These are phyloP conservation scores for Alsophila aescularia DNA, from an alignment of 2,888 invertebrate species.

Conservation along the genomic window DNA sequence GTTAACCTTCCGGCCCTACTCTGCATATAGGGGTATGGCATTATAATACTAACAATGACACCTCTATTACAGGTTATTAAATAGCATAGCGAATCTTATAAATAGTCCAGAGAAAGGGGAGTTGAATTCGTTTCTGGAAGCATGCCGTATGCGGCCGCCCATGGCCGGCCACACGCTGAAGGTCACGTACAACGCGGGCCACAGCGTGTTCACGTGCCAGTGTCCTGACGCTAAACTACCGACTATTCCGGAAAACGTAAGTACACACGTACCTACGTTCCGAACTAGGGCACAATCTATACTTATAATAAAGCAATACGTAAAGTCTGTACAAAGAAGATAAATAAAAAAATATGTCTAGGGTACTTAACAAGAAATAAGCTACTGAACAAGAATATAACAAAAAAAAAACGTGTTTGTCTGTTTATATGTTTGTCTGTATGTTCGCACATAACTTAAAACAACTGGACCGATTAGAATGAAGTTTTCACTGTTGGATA, in stretches of 20 bases:
- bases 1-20: background rate
- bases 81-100: slow-evolving; percentile 91
- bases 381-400: no score
- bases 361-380: no score
- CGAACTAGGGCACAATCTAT: no score
- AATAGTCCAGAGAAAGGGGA: slow-evolving; percentile 75
- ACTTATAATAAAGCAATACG: no score
- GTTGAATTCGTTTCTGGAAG: slow-evolving; percentile 67
- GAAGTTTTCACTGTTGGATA: no score
- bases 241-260: slow-evolving; percentile 97
- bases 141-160: slow-evolving; percentile 71
- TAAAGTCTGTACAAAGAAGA: no score
- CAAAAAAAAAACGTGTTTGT: no score
- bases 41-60: background rate
- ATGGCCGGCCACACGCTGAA: slow-evolving; percentile 72
- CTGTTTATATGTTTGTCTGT: no score
- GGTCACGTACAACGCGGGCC: slow-evolving; percentile 70
- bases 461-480: no score
- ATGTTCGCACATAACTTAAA: no score
- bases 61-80: slow-evolving; percentile 87
- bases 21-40: background rate
- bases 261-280: no score
- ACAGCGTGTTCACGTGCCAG: slow-evolving; percentile 84
- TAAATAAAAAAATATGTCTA: no score
- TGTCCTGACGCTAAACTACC: slow-evolving; percentile 94